Base-by-base conservation (phyloP, 1,140 invertebrate species). In the Mamestra configurata region DNA sequence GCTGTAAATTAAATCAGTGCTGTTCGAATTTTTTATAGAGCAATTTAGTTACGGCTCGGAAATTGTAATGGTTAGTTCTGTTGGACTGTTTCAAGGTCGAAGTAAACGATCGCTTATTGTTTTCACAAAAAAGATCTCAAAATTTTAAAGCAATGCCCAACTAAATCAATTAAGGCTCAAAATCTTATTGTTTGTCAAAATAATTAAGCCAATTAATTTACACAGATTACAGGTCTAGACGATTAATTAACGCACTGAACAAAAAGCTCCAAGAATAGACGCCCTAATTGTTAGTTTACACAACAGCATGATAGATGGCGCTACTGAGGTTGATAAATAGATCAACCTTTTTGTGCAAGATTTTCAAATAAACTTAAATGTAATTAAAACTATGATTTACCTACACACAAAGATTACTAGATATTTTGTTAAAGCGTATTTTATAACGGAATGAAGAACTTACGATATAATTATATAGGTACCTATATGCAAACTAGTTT, bases 1-100 rank as follows among this genome's bases (percentile, higher is more conserved):
- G 49, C 18, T 73, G 68, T 71, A n/a, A 68, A 68, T 53, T 71
- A 31, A 71, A 71, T 71, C 37, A 68, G 20, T 68, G 40, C 35
- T 68, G 43, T 31, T n/a, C 27, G 10, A 35, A 35, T n/a, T 35
- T 35, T 68, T 46, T 46, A 68, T 49, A 68, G 64, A 68, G 64
- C 40, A 68, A 68, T 68, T 68, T 68, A 49, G 37, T 46, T 46
- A 20, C 40, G 40, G 40, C 22, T 15, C 53, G 20, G 4, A n/a
- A 61, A 35, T 31, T n/a, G 24, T 27, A 35, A 18, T 68, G 43
- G 20, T 18, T 59, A 64, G 7, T 18, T 31, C 31, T 35, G 2
- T 64, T 64, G 59, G 37, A 64, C 59, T 64, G 8, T 10, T 15
- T 64, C 59, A 64, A 64, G 59, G 59, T 64, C 59, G 31, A 8